These are phyloP conservation scores for Pinctada fucata DNA, from an alignment of 2,888 invertebrate species.

Conservation along the genomic window DNA sequence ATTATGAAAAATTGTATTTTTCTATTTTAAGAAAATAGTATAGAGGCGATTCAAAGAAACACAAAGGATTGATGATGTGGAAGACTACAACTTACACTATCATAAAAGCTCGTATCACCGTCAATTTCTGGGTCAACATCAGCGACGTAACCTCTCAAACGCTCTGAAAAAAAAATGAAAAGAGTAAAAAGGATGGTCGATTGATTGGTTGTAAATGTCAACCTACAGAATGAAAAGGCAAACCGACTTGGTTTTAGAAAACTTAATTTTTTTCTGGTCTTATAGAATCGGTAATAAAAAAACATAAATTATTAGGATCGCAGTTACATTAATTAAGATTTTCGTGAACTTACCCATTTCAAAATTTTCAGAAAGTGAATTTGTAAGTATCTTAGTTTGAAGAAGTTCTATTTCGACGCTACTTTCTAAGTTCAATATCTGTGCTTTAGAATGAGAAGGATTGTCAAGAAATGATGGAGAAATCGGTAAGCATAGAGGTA, in stretches of 20 bases:
- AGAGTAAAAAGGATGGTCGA: not conserved
- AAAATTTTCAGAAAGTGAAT: not conserved
- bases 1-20: too few relatives aligned
- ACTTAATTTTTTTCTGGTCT: too few relatives aligned
- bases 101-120: not conserved
- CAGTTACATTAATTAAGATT: not conserved
- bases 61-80: not conserved
- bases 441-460: not conserved
- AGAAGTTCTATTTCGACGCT: not conserved
- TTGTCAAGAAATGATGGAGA: not conserved
- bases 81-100: not conserved
- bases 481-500: not conserved
- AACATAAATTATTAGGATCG: not conserved
- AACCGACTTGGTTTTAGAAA: too few relatives aligned
- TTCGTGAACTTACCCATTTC: conserved; percentile 1
- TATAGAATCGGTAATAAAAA: not conserved
- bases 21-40: not conserved
- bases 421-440: not conserved
- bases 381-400: too few relatives aligned
- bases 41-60: not conserved
- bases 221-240: too few relatives aligned
- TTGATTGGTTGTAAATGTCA: too few relatives aligned
- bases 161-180: not conserved
- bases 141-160: not conserved
- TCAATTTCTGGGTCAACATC: not conserved